Base-by-base conservation (phyloP, 2,888 invertebrate species). In the Aporophyla nigra region DNA sequence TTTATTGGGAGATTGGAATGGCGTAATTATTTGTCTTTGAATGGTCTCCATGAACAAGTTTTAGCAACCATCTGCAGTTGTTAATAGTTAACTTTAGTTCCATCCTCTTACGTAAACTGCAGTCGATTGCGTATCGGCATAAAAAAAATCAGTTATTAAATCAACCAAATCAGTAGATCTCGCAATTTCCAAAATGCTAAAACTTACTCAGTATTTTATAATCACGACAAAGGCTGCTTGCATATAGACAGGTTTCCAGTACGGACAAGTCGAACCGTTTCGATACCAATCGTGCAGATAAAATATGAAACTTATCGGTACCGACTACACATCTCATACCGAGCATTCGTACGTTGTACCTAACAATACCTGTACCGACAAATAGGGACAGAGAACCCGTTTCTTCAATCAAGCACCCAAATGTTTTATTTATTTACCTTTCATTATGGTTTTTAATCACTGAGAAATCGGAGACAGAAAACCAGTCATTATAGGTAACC, bases 1-100 rank as follows among this genome's bases (percentile, higher is more conserved):
- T 71, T 71, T 66, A 82, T 82, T 76, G 82, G 54, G 49, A 80
- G 74, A 74, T 80, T 56, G 10, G n/a, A 51, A 56, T 66, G 27
- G 68, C 40, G 24, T 65, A 46, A 56, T 80, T 56, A 83, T 71
- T 78, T 70, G 24, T 51, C 21, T 61, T 40, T 4, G 5, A 63
- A 83, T 80, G 51, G 61, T 43, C 46, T 2, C 27, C 3, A 24
- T 59, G 4, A 49, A 78, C 21, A 10, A 70, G 27, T 51, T 9
- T n/a, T 14, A 21, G 24, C 2, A 40, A 65, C 27, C 21, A 53
- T 16, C 12, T 3, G 9, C 0, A 51, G 16, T 33, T 27, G 16
- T 74, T 63, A 77, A 33, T 71, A 43, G 43, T 16, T n/a, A 12
- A 33, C 19, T 59, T 59, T 33, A 9, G 10, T 10, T 19, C 10